Evolutionary conservation across 2,113 vertebrate genomes (phyloP).

Genomic region (Plecturocebus donacophilus): DNA sequence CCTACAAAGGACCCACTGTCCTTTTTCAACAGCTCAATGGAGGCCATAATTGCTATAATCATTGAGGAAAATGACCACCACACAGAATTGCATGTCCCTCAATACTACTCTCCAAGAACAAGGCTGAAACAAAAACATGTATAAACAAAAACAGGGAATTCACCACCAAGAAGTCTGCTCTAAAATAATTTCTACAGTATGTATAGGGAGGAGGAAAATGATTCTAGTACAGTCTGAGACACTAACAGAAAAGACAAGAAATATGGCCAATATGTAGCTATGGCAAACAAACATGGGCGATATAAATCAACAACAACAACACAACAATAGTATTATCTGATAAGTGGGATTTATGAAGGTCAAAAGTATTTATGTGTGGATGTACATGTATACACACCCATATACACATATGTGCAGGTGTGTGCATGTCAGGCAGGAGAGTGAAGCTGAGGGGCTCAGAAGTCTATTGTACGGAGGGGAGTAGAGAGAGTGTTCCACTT

Average conservation of each 20-base stretch:
- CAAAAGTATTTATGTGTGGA: background rate
- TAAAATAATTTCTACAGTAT: background rate
- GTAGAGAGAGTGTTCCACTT: background rate
- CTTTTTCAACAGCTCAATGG: no score
- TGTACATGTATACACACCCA: background rate
- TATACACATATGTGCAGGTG: background rate
- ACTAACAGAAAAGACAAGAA: background rate
- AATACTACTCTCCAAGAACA: background rate
- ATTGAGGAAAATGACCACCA: background rate
- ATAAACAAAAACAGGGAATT: background rate
- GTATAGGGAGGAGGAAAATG: background rate
- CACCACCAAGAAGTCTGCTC: background rate
- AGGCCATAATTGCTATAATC: background rate
- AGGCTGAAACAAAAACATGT: background rate
- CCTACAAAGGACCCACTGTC: background rate
- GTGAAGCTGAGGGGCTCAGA: no score
- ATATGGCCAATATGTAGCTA: background rate
- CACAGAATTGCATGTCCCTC: background rate
- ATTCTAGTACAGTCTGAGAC: background rate
- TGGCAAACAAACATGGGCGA: no score
- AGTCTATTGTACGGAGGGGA: background rate
- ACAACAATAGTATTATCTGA: no score
- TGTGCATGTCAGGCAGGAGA: background rate
- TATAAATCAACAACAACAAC: no score
- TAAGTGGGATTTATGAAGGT: background rate